Conservation (phyloP, 2,113 vertebrate genomes). For the Rhineura floridana region DNA sequence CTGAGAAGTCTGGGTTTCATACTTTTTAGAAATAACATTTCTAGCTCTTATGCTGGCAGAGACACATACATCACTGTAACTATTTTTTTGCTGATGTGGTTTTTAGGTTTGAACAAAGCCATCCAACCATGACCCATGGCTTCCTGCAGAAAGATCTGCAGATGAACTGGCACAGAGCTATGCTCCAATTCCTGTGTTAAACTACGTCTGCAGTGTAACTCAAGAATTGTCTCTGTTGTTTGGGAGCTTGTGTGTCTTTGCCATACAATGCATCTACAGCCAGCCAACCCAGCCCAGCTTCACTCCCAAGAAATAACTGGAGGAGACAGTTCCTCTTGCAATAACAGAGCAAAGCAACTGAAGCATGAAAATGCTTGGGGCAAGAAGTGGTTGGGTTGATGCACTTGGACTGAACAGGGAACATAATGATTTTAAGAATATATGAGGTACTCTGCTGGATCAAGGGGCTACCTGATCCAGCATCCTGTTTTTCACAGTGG, state of each 20-base stretch:
- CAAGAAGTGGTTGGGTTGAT: not conserved
- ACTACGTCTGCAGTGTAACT: not conserved
- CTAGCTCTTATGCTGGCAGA: not conserved
- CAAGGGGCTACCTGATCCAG: not conserved
- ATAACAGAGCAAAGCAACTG: not conserved
- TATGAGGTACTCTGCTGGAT: not conserved
- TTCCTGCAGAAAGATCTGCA: not conserved
- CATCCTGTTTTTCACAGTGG: not conserved
- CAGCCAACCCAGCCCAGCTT: not conserved
- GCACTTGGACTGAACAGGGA: not conserved
- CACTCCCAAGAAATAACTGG: not conserved
- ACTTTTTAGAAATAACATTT: not conserved
- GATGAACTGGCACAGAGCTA: not conserved
- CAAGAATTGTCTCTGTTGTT: not conserved
- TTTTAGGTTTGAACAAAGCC: not conserved
- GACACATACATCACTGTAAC: not conserved
- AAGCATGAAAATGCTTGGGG: not conserved
- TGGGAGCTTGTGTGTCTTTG: not conserved
- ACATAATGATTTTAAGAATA: not conserved
- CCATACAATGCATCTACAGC: not conserved
- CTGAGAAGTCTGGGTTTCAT: not conserved
- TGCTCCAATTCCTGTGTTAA: not conserved
- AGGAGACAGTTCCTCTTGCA: not conserved
- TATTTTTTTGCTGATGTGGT: not conserved
- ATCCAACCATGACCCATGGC: not conserved